Evolutionary conservation across 2,113 vertebrate species (phyloP).

Genomic region (Leucopsar rothschildi): DNA sequence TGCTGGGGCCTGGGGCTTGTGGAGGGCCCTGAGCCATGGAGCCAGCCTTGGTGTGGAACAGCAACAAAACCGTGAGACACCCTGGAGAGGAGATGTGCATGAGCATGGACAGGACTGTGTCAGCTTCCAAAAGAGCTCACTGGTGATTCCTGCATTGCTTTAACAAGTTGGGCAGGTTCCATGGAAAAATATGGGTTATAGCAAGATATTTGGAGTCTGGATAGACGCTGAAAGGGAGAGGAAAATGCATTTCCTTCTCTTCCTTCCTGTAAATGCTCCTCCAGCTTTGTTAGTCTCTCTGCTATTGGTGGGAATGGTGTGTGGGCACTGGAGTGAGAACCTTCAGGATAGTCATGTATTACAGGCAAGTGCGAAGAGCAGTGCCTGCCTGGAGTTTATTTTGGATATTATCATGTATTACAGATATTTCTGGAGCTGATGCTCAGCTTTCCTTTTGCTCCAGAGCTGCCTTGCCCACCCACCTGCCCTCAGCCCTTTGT

Average conservation of each 20-base stretch:
- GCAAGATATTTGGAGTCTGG: not conserved
- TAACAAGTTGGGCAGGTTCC: not conserved
- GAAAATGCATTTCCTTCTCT: not conserved
- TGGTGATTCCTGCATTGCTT: not conserved
- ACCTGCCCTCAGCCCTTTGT: fast-evolving
- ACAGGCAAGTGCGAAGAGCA: not conserved
- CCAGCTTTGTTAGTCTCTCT: not conserved
- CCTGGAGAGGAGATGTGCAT: not conserved
- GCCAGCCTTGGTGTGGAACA: not conserved
- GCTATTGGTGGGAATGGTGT: not conserved
- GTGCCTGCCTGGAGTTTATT: not conserved
- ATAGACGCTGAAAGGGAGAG: not conserved
- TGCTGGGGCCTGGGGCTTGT: not conserved
- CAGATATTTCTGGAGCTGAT: not conserved
- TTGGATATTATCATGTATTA: not conserved
- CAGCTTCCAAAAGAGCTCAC: not conserved
- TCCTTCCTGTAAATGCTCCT: not conserved
- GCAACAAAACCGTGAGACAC: not conserved
- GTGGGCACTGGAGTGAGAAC: not conserved
- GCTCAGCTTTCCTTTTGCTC: not conserved
- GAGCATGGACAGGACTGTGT: fast-evolving
- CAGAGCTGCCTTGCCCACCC: not conserved
- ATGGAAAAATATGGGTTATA: not conserved
- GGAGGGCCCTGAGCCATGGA: not conserved
- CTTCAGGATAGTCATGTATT: not conserved